Evolutionary conservation across 1,140 invertebrate genomes (phyloP).

Genomic region (Zaprionus taronus): DNA sequence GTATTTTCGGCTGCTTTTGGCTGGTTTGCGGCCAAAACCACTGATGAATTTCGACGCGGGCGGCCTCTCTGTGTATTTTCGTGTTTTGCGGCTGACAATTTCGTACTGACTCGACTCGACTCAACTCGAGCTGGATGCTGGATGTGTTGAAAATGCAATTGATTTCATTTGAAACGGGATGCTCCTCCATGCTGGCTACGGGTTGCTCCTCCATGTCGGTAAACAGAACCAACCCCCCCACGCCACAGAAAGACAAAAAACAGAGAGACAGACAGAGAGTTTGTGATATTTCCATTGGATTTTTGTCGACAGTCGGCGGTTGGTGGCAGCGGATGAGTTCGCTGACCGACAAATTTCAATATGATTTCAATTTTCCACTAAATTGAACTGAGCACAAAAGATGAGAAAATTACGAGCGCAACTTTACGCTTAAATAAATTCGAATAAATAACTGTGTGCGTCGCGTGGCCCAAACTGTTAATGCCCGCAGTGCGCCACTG

Average conservation of each 20-base stretch:
- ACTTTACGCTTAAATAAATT: constrained; percentile 66
- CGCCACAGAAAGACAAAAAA: constrained; percentile 3
- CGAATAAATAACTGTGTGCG: constrained; percentile 54
- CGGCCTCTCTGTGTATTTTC: constrained; percentile 22
- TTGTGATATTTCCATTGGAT: constrained; percentile 42
- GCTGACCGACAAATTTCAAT: constrained; percentile 62
- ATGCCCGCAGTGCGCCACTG: not conserved
- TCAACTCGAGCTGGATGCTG: not conserved
- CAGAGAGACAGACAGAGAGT: constrained; percentile 17
- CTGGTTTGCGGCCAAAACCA: constrained; percentile 27
- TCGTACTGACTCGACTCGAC: not conserved
- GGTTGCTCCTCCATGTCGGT: not conserved
- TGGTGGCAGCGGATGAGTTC: constrained; percentile 35
- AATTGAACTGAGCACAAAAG: constrained; percentile 66
- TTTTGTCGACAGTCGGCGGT: constrained; percentile 9
- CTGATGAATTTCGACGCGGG: constrained; percentile 32
- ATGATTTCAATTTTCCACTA: constrained; percentile 68
- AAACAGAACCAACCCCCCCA: not conserved
- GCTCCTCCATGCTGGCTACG: not conserved
- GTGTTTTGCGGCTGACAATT: constrained; percentile 41
- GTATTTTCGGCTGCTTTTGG: constrained; percentile 40
- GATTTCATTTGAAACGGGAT: constrained; percentile 41
- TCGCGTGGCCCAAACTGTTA: constrained; percentile 20
- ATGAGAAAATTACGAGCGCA: constrained; percentile 60
- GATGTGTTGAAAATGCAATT: constrained; percentile 48